Conservation (phyloP, 37 sponge, comb jelly and placozoan species). For the Petrosia ficiformis region DNA sequence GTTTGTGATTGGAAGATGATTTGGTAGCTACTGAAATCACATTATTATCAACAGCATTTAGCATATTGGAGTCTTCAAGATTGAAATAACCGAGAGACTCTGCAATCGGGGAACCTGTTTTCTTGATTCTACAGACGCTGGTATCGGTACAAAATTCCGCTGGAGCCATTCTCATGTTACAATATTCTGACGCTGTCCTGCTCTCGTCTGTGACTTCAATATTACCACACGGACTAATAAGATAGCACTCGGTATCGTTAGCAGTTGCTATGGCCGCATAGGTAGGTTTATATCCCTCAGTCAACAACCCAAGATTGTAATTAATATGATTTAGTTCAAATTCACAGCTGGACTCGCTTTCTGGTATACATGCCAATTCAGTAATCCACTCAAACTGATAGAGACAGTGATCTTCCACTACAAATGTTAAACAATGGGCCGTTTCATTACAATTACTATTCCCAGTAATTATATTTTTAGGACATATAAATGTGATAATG, state of each 20-base stretch:
- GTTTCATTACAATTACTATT: background rate
- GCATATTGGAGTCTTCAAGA: background rate
- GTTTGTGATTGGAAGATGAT: background rate
- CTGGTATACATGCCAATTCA: constrained; percentile 38
- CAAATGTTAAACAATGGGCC: constrained; percentile 16
- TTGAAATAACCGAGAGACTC: constrained; percentile 43
- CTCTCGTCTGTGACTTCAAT: constrained; percentile 20
- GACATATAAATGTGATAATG: constrained; percentile 63
- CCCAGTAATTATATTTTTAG: constrained; percentile 11
- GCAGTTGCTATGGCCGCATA: constrained; percentile 35
- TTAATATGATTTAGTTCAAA: constrained; percentile 7
- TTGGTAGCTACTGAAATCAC: constrained; percentile 35
- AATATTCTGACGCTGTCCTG: constrained; percentile 25
- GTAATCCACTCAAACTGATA: constrained; percentile 77
- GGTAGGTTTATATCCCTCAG: constrained; percentile 23
- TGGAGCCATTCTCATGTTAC: constrained; percentile 37
- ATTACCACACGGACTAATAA: constrained; percentile 64
- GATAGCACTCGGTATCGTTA: constrained; percentile 31
- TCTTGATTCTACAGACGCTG: constrained; percentile 55
- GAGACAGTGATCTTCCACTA: constrained; percentile 54
- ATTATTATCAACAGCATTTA: constrained; percentile 5
- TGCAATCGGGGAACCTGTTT: constrained; percentile 12
- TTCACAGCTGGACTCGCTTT: constrained; percentile 30
- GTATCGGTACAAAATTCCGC: constrained; percentile 19
- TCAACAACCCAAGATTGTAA: constrained; percentile 58